phyloP scores from a whole-genome alignment of 2,113 vertebrate species.

The Myrmecobius fasciatus region DNA sequence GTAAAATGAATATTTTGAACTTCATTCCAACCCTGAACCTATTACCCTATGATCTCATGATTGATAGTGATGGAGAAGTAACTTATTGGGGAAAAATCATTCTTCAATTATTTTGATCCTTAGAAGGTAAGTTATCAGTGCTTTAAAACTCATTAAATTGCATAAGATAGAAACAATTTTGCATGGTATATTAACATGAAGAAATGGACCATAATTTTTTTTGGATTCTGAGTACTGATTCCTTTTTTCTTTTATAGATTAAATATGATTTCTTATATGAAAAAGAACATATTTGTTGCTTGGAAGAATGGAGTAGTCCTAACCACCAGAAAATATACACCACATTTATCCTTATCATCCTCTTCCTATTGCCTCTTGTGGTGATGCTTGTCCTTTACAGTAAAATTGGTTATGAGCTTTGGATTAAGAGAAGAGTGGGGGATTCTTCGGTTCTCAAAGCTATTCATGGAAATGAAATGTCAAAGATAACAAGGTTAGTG shows the following conservation, averaged over 20 bases:
- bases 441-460: constrained; percentile 83
- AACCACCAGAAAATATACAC: constrained; percentile 83
- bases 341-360: constrained; percentile 82
- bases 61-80: not conserved
- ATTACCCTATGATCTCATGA: not conserved
- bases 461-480: constrained; percentile 83
- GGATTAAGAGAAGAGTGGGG: constrained; percentile 85
- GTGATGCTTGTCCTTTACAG: constrained; percentile 84
- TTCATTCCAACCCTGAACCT: not conserved
- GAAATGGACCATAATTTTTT: not conserved
- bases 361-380: constrained; percentile 84
- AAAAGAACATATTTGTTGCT: constrained; percentile 82
- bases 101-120: not conserved
- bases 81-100: not conserved
- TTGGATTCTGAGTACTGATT: not conserved
- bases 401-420: constrained; percentile 85
- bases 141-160: not conserved
- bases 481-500: constrained; percentile 85
- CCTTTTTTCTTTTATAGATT: constrained; percentile 76
- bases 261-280: constrained; percentile 87
- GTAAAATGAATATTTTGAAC: not conserved
- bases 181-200: rapidly evolving
- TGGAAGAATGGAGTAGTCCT: constrained; percentile 84
- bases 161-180: not conserved
- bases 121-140: not conserved